Percentiles rank a stretch among this genome's conserved stretches.
Evolutionary conservation across 1,140 invertebrate species (phyloP).

Genomic region (Camponotus floridanus): DNA sequence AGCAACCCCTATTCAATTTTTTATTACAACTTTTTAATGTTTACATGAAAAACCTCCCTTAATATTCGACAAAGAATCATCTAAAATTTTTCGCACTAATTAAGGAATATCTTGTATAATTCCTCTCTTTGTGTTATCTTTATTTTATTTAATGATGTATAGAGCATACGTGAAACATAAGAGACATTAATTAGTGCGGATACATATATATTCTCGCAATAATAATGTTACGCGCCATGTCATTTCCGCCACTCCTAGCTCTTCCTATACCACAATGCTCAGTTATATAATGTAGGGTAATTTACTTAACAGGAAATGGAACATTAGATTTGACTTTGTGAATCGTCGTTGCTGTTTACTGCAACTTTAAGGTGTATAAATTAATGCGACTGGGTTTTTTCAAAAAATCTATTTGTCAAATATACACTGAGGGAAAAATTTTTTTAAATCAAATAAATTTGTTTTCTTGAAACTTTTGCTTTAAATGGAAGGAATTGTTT

Average conservation of each 20-base stretch:
- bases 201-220: conserved; percentile 41
- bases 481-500: too few relatives aligned
- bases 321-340: conserved; percentile 11
- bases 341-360: conserved; percentile 22
- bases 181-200: too few relatives aligned
- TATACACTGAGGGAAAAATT: too few relatives aligned
- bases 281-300: conserved; percentile 73
- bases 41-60: too few relatives aligned
- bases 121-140: not conserved
- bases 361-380: conserved; percentile 8
- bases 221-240: conserved; percentile 36
- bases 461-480: too few relatives aligned
- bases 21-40: too few relatives aligned
- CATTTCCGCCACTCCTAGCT: conserved; percentile 54
- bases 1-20: too few relatives aligned
- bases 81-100: too few relatives aligned
- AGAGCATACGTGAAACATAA: too few relatives aligned
- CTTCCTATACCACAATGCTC: conserved; percentile 51
- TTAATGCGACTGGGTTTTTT: not conserved
- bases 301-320: conserved; percentile 75
- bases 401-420: not conserved
- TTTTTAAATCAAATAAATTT: too few relatives aligned
- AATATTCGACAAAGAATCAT: too few relatives aligned
- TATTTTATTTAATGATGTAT: too few relatives aligned
- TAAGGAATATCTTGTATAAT: not conserved